These are phyloP conservation scores for Graptemys geographica DNA, from an alignment of 2,797 vertebrate genomes.

Conservation along the genomic window DNA sequence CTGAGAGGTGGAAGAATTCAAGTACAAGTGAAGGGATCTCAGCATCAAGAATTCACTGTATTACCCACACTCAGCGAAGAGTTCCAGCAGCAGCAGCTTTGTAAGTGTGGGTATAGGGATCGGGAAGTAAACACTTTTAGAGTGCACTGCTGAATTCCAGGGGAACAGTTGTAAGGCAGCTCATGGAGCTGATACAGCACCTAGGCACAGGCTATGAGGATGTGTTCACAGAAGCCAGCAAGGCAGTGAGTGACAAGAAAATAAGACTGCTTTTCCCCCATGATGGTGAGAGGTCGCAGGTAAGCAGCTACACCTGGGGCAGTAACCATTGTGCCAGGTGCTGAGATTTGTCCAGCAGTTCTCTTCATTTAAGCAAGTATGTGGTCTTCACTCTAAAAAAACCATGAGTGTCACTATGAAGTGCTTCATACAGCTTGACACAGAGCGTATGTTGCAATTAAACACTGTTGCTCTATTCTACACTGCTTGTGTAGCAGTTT, in stretches of 20 bases:
- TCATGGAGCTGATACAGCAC: not conserved
- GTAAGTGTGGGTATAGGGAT: accelerated
- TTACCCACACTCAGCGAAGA: not conserved
- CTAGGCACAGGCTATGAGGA: not conserved
- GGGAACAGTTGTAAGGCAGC: not conserved
- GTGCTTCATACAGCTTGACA: not conserved
- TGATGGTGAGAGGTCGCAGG: not conserved
- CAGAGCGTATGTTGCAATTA: not conserved
- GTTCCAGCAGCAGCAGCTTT: not conserved
- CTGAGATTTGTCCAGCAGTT: not conserved
- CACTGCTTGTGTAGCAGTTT: not conserved
- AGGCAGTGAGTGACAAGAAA: not conserved
- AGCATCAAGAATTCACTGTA: not conserved
- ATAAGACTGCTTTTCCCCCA: not conserved
- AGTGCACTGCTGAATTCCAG: not conserved
- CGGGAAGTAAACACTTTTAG: not conserved
- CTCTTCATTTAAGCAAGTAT: not conserved
- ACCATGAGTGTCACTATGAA: not conserved
- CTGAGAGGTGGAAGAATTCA: not conserved
- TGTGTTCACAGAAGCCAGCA: not conserved
- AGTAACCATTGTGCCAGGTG: not conserved
- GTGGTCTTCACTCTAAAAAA: not conserved
- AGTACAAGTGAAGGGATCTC: not conserved
- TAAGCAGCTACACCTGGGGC: not conserved
- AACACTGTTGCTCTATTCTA: not conserved